Evolutionary conservation across 2,113 vertebrate genomes (phyloP).

Genomic region (Oxygymnocypris stewartii): DNA sequence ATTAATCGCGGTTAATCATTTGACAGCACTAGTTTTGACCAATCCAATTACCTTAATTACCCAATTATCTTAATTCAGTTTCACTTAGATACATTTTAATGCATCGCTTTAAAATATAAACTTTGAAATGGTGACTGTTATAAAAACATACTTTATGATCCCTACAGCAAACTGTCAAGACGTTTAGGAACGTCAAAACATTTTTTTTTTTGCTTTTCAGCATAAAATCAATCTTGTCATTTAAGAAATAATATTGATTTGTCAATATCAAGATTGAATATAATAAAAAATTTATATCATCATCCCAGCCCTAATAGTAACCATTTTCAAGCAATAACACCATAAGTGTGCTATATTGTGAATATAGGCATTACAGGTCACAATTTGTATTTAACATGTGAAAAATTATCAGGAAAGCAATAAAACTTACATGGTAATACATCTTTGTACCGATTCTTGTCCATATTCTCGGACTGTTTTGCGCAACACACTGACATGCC

Average conservation of each 20-base stretch:
- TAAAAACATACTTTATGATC: neutral
- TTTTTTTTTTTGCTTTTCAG: neutral
- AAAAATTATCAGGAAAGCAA: neutral
- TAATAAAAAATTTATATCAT: neutral
- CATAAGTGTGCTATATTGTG: neutral
- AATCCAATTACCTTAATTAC: too few relatives aligned
- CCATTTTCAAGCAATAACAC: neutral
- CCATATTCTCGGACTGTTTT: conserved; percentile 89
- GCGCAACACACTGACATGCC: conserved; percentile 83
- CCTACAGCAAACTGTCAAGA: neutral
- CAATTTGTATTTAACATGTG: neutral
- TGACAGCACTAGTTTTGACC: too few relatives aligned
- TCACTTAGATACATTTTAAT: too few relatives aligned
- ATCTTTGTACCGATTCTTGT: conserved; percentile 96
- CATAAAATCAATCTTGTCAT: neutral
- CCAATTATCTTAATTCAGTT: too few relatives aligned
- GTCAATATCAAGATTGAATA: neutral
- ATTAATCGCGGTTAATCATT: too few relatives aligned
- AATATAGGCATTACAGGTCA: neutral
- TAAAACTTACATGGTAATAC: conserved; percentile 92
- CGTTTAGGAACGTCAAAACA: too few relatives aligned
- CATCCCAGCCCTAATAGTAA: neutral
- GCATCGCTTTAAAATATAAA: neutral
- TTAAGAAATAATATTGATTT: neutral
- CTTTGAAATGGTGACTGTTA: neutral